These are phyloP conservation scores for Amiota mariae DNA, from an alignment of 2,888 invertebrate species.

Conservation along the genomic window DNA sequence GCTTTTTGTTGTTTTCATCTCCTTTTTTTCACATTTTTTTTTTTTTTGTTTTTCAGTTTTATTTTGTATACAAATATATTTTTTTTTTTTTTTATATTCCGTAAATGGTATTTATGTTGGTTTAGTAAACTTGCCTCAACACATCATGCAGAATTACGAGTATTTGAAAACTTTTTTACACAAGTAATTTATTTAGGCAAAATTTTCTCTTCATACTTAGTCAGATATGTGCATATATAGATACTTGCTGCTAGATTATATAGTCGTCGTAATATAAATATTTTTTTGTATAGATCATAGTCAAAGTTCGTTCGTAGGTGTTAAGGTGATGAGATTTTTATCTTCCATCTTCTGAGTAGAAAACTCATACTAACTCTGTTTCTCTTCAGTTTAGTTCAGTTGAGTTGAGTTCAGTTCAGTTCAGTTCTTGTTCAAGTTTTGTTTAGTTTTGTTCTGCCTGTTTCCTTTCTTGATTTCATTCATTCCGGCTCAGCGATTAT, in stretches of 20 bases:
- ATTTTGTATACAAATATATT: conserved; percentile 43
- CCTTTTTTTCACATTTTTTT: neutral
- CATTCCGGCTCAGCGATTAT: too few relatives aligned
- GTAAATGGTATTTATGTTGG: conserved; percentile 65
- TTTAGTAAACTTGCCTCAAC: conserved; percentile 61
- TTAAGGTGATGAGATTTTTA: conserved; percentile 34
- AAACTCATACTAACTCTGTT: too few relatives aligned
- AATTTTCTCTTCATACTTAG: conserved; percentile 57
- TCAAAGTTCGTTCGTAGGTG: neutral
- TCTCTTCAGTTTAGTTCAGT: too few relatives aligned
- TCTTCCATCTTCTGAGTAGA: neutral
- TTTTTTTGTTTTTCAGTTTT: neutral
- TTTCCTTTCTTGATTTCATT: too few relatives aligned
- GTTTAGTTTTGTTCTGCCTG: too few relatives aligned
- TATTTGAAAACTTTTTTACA: conserved; percentile 62
- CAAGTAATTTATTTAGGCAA: conserved; percentile 67
- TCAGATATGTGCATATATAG: neutral
- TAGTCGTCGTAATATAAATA: neutral
- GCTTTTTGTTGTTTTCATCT: conserved; percentile 28
- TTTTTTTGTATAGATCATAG: conserved; percentile 24
- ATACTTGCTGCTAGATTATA: neutral
- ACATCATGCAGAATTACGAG: conserved; percentile 66
- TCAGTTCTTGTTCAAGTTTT: too few relatives aligned
- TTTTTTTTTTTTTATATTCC: neutral
- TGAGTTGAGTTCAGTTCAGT: too few relatives aligned